These are phyloP conservation scores for Eupithecia inturbata DNA, from an alignment of 2,888 invertebrate species.

Conservation along the genomic window DNA sequence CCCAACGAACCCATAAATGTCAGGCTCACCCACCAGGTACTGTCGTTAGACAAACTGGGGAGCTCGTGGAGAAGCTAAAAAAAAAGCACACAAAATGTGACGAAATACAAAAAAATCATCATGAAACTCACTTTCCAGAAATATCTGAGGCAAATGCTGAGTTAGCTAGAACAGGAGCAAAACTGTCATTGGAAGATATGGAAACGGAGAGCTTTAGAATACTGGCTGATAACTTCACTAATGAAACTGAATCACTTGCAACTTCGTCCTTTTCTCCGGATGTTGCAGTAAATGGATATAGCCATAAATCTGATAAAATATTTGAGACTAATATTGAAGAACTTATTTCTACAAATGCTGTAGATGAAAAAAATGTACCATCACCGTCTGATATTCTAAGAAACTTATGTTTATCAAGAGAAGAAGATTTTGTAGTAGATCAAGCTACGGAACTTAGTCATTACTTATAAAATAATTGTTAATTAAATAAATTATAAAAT, in stretches of 20 bases:
- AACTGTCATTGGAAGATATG: constrained; percentile 78
- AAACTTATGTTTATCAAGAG: constrained; percentile 84
- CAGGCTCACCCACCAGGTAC: constrained; percentile 85
- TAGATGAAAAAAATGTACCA: constrained; percentile 80
- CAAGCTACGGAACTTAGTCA: constrained; percentile 56
- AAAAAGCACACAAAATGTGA: constrained; percentile 59
- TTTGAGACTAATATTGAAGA: constrained; percentile 70
- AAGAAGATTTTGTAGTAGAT: constrained; percentile 63
- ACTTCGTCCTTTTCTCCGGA: constrained; percentile 8
- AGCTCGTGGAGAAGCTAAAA: constrained; percentile 79
- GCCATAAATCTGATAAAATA: constrained; percentile 58
- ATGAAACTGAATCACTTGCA: constrained; percentile 42
- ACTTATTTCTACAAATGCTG: constrained; percentile 62
- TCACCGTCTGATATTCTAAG: constrained; percentile 87
- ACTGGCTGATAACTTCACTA: constrained; percentile 61
- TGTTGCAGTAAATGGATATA: constrained; percentile 15
- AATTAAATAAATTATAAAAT: background rate
- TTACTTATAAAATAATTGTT: constrained; percentile 48
- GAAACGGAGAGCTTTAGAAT: constrained; percentile 75
- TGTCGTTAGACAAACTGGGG: constrained; percentile 78
- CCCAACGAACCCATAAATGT: constrained; percentile 93
- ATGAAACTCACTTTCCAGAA: constrained; percentile 53
- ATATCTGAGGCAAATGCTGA: constrained; percentile 76
- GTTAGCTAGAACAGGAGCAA: constrained; percentile 74
- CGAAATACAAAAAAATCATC: background rate